Percentiles rank a stretch among this genome's conserved stretches.
phyloP scores from a whole-genome alignment of 1,140 invertebrate species.

The Drosophila funebris region DNA sequence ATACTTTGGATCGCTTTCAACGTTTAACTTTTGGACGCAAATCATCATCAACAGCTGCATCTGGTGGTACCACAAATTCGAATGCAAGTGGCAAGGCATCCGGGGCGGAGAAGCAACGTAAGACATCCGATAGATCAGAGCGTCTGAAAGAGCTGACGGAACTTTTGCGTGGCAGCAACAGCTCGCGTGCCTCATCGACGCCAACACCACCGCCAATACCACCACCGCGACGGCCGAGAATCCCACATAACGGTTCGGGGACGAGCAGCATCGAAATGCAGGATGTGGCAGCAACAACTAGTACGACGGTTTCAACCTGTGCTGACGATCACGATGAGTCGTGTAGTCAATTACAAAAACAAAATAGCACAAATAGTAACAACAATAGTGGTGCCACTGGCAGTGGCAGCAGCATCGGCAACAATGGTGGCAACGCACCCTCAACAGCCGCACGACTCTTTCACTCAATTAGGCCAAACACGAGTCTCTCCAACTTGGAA shows the following conservation, averaged over 20 bases:
- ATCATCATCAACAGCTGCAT: constrained; percentile 82
- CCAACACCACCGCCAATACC: constrained; percentile 83
- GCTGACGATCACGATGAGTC: neutral
- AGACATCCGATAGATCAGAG: constrained; percentile 85
- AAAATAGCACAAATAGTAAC: constrained; percentile 30
- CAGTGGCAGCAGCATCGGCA: constrained; percentile 7
- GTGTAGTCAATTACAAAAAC: constrained; percentile 33
- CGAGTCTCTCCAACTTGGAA: constrained; percentile 83
- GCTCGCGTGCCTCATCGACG: constrained; percentile 75
- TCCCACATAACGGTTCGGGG: constrained; percentile 34
- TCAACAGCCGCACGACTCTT: constrained; percentile 56
- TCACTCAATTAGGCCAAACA: constrained; percentile 73
- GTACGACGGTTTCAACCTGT: neutral
- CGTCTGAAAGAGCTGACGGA: constrained; percentile 90
- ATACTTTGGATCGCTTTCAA: constrained; percentile 90
- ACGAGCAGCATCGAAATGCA: constrained; percentile 57
- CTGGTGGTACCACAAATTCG: constrained; percentile 39
- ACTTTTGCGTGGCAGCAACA: constrained; percentile 85
- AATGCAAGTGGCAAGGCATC: constrained; percentile 1
- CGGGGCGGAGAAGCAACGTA: constrained; percentile 72
- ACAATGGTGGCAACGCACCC: constrained; percentile 19
- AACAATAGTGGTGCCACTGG: constrained; percentile 8
- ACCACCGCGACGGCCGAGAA: constrained; percentile 73
- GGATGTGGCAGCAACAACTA: constrained; percentile 33
- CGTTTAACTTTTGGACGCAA: constrained; percentile 89